These are phyloP conservation scores for Thamnaconus septentrionalis DNA, from an alignment of 2,113 vertebrate species.

Conservation along the genomic window DNA sequence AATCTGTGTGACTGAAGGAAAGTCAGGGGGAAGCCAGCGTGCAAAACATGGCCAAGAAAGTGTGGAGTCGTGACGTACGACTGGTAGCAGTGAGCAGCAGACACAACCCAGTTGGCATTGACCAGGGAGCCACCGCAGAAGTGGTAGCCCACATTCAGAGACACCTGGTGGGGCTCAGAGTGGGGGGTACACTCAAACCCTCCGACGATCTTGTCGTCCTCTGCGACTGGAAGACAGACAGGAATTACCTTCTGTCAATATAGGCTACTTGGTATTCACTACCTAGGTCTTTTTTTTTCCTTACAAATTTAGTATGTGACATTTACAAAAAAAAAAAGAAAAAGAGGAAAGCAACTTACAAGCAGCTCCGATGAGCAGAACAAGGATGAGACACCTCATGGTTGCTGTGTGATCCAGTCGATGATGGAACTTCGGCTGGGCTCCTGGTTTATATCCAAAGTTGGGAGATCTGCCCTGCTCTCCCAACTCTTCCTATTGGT, in stretches of 20 bases:
- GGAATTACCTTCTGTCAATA: not conserved
- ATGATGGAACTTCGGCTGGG: slow-evolving; percentile 26
- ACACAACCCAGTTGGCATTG: slow-evolving; percentile 62
- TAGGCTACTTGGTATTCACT: too few species aligned
- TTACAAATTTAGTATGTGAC: too few species aligned
- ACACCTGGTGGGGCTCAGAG: slow-evolving; percentile 68
- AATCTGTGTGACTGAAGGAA: not conserved
- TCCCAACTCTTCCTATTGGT: slow-evolving; percentile 20
- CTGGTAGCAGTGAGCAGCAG: slow-evolving; percentile 73
- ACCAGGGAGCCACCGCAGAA: slow-evolving; percentile 75
- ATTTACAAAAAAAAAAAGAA: not conserved
- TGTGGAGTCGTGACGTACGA: slow-evolving; percentile 39
- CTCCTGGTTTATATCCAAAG: slow-evolving; percentile 27
- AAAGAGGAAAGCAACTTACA: slow-evolving; percentile 50
- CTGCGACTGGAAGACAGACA: slow-evolving; percentile 47
- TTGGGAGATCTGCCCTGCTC: slow-evolving; percentile 17
- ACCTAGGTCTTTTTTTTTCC: too few species aligned
- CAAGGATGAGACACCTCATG: slow-evolving; percentile 74
- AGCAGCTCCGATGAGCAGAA: slow-evolving; percentile 74
- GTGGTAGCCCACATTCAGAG: slow-evolving; percentile 73
- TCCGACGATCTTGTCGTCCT: slow-evolving; percentile 75
- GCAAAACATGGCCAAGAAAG: too few species aligned
- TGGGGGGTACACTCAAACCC: slow-evolving; percentile 68
- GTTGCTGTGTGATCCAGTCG: slow-evolving; percentile 53
- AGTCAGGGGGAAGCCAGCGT: not conserved